A percentile compares a stretch with the other conserved stretches of the same genome.
phyloP scores from a whole-genome alignment of 2,888 invertebrate genomes.

The Creontiades dilutus region DNA sequence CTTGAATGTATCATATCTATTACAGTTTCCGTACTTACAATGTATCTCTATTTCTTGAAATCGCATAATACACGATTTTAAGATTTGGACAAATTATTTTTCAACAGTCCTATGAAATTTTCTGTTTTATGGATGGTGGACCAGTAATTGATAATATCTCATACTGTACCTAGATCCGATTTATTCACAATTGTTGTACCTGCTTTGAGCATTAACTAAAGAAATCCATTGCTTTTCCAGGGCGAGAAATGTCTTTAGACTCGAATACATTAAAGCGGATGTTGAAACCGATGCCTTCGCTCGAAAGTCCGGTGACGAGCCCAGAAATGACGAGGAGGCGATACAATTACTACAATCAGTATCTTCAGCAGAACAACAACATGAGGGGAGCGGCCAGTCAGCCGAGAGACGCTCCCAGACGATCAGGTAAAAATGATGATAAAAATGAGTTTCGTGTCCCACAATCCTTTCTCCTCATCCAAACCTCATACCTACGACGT shows the following conservation, averaged over 20 bases:
- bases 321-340: constrained; percentile 91
- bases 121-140: too few species aligned
- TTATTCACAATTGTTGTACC: neutral
- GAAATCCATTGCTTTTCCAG: neutral
- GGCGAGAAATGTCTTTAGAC: constrained; percentile 81
- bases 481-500: neutral
- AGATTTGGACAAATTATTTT: too few species aligned
- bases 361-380: constrained; percentile 81
- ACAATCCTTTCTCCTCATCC: constrained; percentile 75
- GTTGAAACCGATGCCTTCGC: constrained; percentile 95
- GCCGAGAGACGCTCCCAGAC: constrained; percentile 82
- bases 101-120: too few species aligned
- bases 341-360: constrained; percentile 83
- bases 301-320: constrained; percentile 93
- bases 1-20: too few species aligned
- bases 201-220: neutral
- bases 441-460: constrained; percentile 78
- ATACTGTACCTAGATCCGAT: too few species aligned
- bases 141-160: too few species aligned
- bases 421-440: constrained; percentile 80
- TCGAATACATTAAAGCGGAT: constrained; percentile 94
- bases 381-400: constrained; percentile 79
- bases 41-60: too few species aligned
- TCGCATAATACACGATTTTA: too few species aligned
- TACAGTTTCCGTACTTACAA: too few species aligned